Percentiles rank a stretch among this genome's conserved stretches.
Evolutionary conservation across 2,113 vertebrate species (phyloP).

Genomic region (Myrmophylax atrothorax): DNA sequence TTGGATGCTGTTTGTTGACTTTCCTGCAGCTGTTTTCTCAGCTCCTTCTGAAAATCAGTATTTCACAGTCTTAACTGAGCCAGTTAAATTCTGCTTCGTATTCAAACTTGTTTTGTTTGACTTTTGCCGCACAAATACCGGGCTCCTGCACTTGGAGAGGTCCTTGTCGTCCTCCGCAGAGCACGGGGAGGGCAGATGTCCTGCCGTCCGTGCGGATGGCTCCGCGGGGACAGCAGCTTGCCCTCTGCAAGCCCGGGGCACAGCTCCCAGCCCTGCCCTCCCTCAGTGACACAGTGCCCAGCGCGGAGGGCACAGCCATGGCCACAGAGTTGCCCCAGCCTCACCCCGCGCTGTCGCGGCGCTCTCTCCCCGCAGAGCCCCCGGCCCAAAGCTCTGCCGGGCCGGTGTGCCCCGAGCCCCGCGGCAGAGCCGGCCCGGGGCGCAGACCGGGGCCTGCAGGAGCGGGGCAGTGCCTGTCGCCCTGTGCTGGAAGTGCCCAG

Average conservation of each 20-base stretch:
- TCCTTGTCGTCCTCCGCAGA: fast-evolving
- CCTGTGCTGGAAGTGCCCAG: background rate
- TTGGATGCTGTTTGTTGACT: too few relatives aligned
- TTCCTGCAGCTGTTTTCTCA: background rate
- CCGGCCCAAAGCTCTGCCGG: background rate
- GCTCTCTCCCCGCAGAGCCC: background rate
- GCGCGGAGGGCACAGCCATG: background rate
- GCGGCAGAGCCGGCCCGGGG: background rate
- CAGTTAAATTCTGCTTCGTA: background rate
- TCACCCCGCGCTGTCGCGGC: background rate
- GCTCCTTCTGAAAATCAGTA: background rate
- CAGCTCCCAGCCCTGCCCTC: background rate
- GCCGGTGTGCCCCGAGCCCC: background rate
- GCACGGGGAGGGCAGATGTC: background rate
- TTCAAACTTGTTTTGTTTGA: background rate
- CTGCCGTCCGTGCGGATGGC: background rate
- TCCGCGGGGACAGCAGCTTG: too few relatives aligned
- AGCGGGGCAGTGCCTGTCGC: background rate
- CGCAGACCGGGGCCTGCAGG: background rate
- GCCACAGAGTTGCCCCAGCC: background rate
- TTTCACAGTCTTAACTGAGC: background rate
- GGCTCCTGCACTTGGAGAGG: too few relatives aligned
- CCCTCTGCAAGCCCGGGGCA: background rate
- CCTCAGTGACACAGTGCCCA: background rate
- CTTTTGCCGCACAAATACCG: background rate